phyloP scores from a whole-genome alignment of 2,888 invertebrate genomes.

The Eupithecia pulchellata region DNA sequence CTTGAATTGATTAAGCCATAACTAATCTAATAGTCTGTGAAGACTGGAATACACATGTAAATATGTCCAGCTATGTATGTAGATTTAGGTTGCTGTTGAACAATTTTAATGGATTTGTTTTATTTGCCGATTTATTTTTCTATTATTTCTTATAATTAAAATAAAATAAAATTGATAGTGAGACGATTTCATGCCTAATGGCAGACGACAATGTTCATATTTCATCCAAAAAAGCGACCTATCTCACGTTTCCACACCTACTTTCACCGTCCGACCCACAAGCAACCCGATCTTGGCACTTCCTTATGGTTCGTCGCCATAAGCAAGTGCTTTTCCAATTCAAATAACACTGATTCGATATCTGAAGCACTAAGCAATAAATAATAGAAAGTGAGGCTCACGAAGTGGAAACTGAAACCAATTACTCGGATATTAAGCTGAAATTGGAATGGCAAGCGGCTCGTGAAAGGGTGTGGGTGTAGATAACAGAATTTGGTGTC shows the following conservation, averaged over 20 bases:
- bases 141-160: no score
- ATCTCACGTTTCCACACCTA: no score
- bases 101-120: no score
- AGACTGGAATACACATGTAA: no score
- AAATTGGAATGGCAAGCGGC: conserved; percentile 38
- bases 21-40: not conserved
- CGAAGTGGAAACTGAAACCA: conserved; percentile 40
- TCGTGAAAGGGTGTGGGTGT: conserved; percentile 40
- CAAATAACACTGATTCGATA: conserved; percentile 24
- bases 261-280: not conserved
- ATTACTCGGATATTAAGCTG: conserved; percentile 44
- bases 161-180: no score
- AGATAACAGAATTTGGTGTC: conserved; percentile 38
- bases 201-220: no score
- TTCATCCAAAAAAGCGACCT: no score
- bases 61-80: not conserved
- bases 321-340: conserved; percentile 21
- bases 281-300: not conserved
- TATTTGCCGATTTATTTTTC: no score
- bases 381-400: conserved; percentile 38
- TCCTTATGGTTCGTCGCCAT: conserved; percentile 7
- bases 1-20: not conserved
- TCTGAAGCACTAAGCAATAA: conserved; percentile 26
- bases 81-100: no score
- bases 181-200: no score